Evolutionary conservation across 1,140 invertebrate species (phyloP), one percentile per base, ranked within the genome.

Genomic region (Popillia japonica): DNA sequence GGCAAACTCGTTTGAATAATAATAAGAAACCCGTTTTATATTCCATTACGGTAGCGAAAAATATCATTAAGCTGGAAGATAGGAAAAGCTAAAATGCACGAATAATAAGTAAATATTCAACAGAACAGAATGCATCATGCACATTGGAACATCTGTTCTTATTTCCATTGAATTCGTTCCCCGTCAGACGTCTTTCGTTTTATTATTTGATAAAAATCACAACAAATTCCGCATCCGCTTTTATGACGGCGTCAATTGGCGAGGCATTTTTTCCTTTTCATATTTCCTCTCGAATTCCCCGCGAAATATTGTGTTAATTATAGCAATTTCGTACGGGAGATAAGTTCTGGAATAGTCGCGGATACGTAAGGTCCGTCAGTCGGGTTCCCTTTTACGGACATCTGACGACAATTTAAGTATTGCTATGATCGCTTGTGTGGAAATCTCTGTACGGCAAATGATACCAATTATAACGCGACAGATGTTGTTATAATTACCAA

Each of bases 51-150:
- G n/a, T n/a, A 14, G 48, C 6, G 48, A 55, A 55, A 55, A 55
- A 55, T 55, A 55, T 55, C 48, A 55, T 55, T 55, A 55, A 55
- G 48, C 48, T 55, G 48, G 48, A 55, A 55, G 48, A 55, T 55
- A 17, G 48, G 48, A 55, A 34, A 34, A 55, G 48, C 14, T 55
- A 55, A 55, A 55, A 55, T 55, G 48, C 14, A 55, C 48, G 48
- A 55, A 55, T 55, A 55, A 55, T 55, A 55, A 55, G 48, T 55
- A 55, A 55, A 55, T 55, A 55, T 55, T 17, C 14, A 14, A n/a
- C 7, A 55, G 48, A 17, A 55, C 48, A n/a, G 48, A 14, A 55
- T 10, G 48, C 48, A 55, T 55, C 48, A 55, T 55, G 48, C 48
- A 17, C 11, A 55, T 17, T 34, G 27, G 48, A 55, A 55, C 48